phyloP scores from a whole-genome alignment of 2,113 vertebrate genomes.

The Pygathrix nemaeus region DNA sequence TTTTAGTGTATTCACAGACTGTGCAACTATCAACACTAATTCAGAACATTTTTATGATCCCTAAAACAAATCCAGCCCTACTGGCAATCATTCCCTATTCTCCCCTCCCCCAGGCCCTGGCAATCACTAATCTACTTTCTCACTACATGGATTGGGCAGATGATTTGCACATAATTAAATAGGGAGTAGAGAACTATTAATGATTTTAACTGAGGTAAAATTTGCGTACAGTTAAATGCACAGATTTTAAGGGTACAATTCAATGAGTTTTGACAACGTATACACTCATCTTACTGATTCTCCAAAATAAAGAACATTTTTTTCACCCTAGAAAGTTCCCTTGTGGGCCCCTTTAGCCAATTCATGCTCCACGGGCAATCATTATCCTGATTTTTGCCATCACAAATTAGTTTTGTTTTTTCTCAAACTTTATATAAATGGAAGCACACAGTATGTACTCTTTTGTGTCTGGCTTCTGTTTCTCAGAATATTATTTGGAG shows the following conservation, averaged over 20 bases:
- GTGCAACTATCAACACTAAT: background rate
- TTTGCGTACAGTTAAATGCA: slow-evolving; percentile 14
- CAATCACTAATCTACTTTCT: background rate
- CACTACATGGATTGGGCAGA: background rate
- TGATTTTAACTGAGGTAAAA: slow-evolving; percentile 44
- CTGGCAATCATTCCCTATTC: background rate
- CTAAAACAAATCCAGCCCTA: background rate
- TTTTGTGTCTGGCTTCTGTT: background rate
- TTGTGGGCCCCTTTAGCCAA: background rate
- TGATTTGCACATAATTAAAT: slow-evolving; percentile 41
- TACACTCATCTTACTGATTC: background rate
- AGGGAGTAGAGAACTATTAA: background rate
- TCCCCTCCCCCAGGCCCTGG: background rate
- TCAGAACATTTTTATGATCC: background rate
- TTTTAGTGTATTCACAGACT: background rate
- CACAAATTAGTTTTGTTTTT: background rate
- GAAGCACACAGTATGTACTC: background rate
- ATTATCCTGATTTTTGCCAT: background rate
- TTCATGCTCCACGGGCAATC: background rate
- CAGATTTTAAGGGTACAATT: background rate
- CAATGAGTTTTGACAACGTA: background rate
- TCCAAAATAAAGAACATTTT: background rate
- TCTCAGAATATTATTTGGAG: slow-evolving; percentile 15
- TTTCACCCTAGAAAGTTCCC: background rate
- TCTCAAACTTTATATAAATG: background rate